Evolutionary conservation across 2,888 invertebrate genomes (phyloP).

Genomic region (Tipula vernalis): DNA sequence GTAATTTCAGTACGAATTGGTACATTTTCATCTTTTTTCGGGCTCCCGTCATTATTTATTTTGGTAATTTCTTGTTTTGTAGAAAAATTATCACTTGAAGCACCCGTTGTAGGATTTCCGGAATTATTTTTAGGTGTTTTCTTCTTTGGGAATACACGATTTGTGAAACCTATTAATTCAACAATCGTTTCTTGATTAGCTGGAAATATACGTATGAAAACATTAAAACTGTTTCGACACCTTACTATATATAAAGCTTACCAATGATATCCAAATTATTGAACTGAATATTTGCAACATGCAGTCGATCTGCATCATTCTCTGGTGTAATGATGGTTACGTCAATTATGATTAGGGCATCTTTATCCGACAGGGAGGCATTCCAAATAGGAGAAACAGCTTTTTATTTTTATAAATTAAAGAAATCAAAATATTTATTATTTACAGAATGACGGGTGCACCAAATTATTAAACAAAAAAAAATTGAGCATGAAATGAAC

Average conservation of each 20-base stretch:
- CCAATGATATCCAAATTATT: constrained; percentile 91
- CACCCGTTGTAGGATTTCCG: constrained; percentile 11
- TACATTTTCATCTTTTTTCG: constrained; percentile 10
- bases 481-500: not conserved
- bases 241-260: constrained; percentile 26
- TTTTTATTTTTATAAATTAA: constrained; percentile 15
- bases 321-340: constrained; percentile 51
- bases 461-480: constrained; percentile 23
- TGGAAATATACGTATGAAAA: constrained; percentile 27
- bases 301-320: constrained; percentile 36
- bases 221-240: not conserved
- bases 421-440: not conserved
- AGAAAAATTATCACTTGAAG: not conserved
- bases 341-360: constrained; percentile 70
- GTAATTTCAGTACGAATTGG: constrained; percentile 63
- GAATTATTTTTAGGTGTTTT: constrained; percentile 19
- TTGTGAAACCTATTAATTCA: constrained; percentile 79
- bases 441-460: not conserved
- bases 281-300: constrained; percentile 80
- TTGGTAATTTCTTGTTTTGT: constrained; percentile 22
- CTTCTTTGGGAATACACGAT: constrained; percentile 48
- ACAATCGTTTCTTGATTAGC: constrained; percentile 94
- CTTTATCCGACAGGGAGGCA: constrained; percentile 39
- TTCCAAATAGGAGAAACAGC: constrained; percentile 22
- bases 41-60: constrained; percentile 18